Conservation (phyloP, 2,797 vertebrate genomes). For the Sternotherus odoratus region DNA sequence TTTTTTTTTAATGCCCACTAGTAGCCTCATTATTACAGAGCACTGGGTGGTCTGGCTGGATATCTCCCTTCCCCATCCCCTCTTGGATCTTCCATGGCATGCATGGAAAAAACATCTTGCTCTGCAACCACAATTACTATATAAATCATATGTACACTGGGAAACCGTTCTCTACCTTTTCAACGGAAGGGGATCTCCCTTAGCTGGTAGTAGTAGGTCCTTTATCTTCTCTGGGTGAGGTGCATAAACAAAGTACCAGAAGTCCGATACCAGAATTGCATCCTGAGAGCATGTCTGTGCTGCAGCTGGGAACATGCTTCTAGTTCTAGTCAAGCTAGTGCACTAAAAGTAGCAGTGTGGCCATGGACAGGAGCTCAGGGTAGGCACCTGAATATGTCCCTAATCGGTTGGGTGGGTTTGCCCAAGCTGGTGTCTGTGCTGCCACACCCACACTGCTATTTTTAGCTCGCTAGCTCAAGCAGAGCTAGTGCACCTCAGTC, state of each 20-base stretch:
- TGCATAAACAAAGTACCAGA: not conserved
- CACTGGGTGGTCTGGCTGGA: not conserved
- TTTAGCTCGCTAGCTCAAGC: too few relatives aligned
- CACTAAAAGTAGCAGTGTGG: too few relatives aligned
- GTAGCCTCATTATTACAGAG: fast-evolving
- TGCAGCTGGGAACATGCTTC: too few relatives aligned
- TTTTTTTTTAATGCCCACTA: not conserved
- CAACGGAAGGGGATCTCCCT: not conserved
- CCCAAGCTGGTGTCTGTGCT: too few relatives aligned
- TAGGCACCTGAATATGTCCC: too few relatives aligned
- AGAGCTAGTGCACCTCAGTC: too few relatives aligned
- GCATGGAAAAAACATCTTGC: not conserved
- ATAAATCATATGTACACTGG: not conserved
- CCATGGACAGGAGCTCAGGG: too few relatives aligned
- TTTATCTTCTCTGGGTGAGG: not conserved
- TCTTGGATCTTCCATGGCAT: not conserved
- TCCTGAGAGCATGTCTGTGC: too few relatives aligned
- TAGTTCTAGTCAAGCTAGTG: too few relatives aligned
- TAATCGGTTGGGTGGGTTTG: too few relatives aligned
- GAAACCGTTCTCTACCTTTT: not conserved
- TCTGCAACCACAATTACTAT: not conserved
- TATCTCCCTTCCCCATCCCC: not conserved
- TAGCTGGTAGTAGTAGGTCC: not conserved
- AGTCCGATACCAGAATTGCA: not conserved
- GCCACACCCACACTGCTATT: too few relatives aligned